These are phyloP conservation scores for Cephalophus harveyi DNA, from an alignment of 2,113 vertebrate species.

Conservation along the genomic window DNA sequence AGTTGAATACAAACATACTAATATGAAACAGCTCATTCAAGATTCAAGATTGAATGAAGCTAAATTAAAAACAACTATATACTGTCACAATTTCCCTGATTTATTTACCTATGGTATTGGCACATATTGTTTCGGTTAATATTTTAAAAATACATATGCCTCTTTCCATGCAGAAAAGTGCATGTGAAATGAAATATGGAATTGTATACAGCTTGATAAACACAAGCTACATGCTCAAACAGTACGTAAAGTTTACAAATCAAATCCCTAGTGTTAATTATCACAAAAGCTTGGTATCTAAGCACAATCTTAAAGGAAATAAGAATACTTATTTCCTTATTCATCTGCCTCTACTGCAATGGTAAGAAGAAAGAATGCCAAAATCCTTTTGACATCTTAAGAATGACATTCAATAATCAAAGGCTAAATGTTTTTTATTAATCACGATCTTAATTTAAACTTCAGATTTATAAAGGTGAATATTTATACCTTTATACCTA, in stretches of 20 bases:
- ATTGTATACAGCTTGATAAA: constrained; percentile 37
- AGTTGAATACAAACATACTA: constrained; percentile 42
- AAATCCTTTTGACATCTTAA: neutral
- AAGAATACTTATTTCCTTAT: neutral
- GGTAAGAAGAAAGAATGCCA: neutral
- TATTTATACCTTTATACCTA: neutral
- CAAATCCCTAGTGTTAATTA: constrained; percentile 59
- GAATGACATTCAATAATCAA: neutral
- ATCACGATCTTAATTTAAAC: neutral
- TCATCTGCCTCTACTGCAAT: constrained; percentile 40
- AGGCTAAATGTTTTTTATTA: neutral
- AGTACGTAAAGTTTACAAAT: constrained; percentile 62
- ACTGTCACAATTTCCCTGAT: constrained; percentile 13
- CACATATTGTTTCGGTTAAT: constrained; percentile 37
- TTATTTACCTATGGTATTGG: constrained; percentile 54
- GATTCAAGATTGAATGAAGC: neutral
- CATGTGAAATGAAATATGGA: constrained; percentile 19
- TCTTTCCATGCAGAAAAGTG: constrained; percentile 39
- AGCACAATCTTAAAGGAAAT: constrained; percentile 3
- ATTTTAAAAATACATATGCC: constrained; percentile 34
- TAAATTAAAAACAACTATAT: constrained; percentile 24
- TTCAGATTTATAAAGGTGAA: neutral
- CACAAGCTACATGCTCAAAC: constrained; percentile 49
- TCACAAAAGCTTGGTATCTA: constrained; percentile 46
- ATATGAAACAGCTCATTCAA: constrained; percentile 33